Conservation (phyloP, 2,797 vertebrate genomes). For the Columba guinea region DNA sequence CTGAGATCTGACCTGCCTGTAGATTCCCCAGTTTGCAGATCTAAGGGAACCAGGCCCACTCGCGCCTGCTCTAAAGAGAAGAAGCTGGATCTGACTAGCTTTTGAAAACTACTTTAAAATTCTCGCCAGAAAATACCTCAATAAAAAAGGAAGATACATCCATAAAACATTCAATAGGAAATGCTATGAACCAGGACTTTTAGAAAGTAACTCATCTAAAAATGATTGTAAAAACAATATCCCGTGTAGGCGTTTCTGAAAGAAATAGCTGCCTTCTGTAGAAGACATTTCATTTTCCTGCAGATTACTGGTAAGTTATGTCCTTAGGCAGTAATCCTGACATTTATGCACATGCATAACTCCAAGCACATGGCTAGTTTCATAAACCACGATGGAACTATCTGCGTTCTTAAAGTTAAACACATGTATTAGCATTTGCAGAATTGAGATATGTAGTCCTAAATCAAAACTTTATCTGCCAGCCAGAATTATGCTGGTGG, state of each 20-base stretch:
- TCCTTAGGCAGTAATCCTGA: constrained; percentile 51
- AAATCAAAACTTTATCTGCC: neutral
- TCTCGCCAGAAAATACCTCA: constrained; percentile 50
- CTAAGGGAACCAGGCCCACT: constrained; percentile 66
- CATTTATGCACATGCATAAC: constrained; percentile 38
- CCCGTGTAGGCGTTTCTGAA: constrained; percentile 32
- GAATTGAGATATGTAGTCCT: neutral
- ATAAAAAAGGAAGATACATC: constrained; percentile 55
- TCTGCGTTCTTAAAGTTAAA: constrained; percentile 38
- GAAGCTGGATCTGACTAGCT: constrained; percentile 30
- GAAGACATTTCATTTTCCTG: constrained; percentile 35
- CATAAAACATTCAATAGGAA: constrained; percentile 49
- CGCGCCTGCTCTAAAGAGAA: constrained; percentile 22
- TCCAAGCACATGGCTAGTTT: constrained; percentile 41
- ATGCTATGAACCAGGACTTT: constrained; percentile 13
- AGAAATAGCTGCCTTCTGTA: constrained; percentile 10
- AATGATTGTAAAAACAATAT: constrained; percentile 53
- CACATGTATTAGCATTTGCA: constrained; percentile 21
- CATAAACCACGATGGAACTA: constrained; percentile 46
- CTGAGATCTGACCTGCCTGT: constrained; percentile 75
- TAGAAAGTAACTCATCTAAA: constrained; percentile 37
- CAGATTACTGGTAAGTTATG: constrained; percentile 44
- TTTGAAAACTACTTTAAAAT: constrained; percentile 73
- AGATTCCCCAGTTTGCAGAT: constrained; percentile 71
- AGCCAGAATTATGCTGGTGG: neutral